Base-by-base conservation (phyloP, 1,140 invertebrate species). In the Drosophila nebulosa region DNA sequence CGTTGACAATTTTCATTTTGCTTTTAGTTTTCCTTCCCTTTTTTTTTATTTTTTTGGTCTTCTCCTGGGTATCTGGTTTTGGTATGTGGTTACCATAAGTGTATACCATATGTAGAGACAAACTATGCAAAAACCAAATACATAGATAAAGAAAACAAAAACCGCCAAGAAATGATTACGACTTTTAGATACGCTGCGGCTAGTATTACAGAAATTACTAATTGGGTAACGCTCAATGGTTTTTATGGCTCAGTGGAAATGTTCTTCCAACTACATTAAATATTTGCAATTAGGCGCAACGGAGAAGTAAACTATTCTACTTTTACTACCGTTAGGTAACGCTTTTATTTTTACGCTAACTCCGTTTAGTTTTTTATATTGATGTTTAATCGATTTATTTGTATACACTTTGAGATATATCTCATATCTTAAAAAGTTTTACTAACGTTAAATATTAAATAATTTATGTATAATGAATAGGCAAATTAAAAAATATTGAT, bases 1-100 rank as follows among this genome's bases (percentile, higher is more conserved):
- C 66, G 66, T 12, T 30, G 35, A 63, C 66, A 58, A 35, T 52
- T 69, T 52, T 55, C 16, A 26, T 55, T 46, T 55, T 30, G 52
- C 26, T 55, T 58, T 58, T 24, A 30, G 52, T 63, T 68, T 22
- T 50, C 3, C 51, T 52, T 36, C 22, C n/a, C 46, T 53, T 35
- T 26, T 55, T 27, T 27, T 56, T 56, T 56, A 22, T 32, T 56
- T 42, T 56, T 39, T 39, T 39, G 35, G 30, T 32, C 36, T 39
- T 1, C 36, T 39, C 36, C 14, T 46, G 39, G 16, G 56, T 58
- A 58, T 36, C 35, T 58, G 56, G 30, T 58, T 32, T 58, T 58
- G 56, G 56, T 39, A 16, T 58, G 56, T 39, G 56, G 56, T 58
- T 58, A 32, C 56, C 32, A 27, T 32, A 36, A 46, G 39, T 46